Evolutionary conservation across 2,113 vertebrate genomes (phyloP), one percentile per base, ranked within the genome.

Genomic region (Psophia crepitans): DNA sequence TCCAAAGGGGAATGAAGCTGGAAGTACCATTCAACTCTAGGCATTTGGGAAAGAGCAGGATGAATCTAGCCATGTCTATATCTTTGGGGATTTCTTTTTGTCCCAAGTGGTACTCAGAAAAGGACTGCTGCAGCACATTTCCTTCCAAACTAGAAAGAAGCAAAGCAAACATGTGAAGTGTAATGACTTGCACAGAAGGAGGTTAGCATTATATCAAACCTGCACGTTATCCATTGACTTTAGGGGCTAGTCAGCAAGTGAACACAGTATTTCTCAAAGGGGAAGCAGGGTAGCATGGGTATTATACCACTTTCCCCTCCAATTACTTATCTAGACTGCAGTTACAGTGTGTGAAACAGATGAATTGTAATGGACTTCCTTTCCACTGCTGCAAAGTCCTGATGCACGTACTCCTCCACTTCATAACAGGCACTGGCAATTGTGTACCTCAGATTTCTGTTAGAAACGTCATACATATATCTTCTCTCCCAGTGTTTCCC

Each of bases 161-260:
- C 0, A 5, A 77, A 64, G 18, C 5, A 21, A 18, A 32, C 0
- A 0, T 37, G 37, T 1, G 1, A 56, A 73, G 20, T 8, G 18
- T 30, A 54, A 20, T 17, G 39, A 19, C 22, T 49, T 69, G 9
- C 26, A 23, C 13, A 6, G 5, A 37, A 43, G 16, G 77, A 44
- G 35, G 21, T 66, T 73, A 41, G 66, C 15, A 21, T 43, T 46
- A 3, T 21, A 68, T 8, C 39, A 89, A 69, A 69, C 16, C 39
- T 80, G 15, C 27, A 20, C 1, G 4, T 22, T 39, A 65, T 17
- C 14, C 66, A 13, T 1, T 41, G 57, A 46, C 49, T 64, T 65
- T 7, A 35, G 27, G 53, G 58, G 9, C 10, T 73, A 8, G 21
- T 60, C 49, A 87, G 54, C 20, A 65, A 60, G 14, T 74, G 21